Percentiles rank a stretch among this genome's conserved stretches.
These are phyloP conservation scores for Selenia dentaria DNA, from an alignment of 2,888 invertebrate genomes.

Conservation along the genomic window DNA sequence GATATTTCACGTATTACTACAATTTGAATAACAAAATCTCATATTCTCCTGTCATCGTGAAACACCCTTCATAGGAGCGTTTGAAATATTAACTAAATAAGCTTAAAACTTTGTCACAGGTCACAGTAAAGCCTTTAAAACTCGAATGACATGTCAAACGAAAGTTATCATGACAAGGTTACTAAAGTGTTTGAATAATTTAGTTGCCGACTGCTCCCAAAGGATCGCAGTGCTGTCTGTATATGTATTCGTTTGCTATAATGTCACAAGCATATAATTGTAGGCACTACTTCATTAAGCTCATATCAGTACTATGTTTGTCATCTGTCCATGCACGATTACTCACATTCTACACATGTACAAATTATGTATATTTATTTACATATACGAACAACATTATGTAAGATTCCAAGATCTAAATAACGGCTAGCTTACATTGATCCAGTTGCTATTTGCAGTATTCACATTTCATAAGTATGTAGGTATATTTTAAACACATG, in stretches of 20 bases:
- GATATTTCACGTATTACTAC: slow-evolving; percentile 10
- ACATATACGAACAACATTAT: slow-evolving; percentile 55
- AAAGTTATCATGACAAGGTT: slow-evolving; percentile 19
- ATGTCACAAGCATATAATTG: slow-evolving; percentile 82
- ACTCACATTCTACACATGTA: slow-evolving; percentile 75
- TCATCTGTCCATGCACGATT: slow-evolving; percentile 75
- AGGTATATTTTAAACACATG: too few species aligned
- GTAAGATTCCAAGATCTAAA: slow-evolving; percentile 43
- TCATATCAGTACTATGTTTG: slow-evolving; percentile 86
- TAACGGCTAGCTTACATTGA: slow-evolving; percentile 36
- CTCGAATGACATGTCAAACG: slow-evolving; percentile 4
- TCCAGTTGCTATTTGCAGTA: slow-evolving; percentile 9
- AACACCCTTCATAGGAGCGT: slow-evolving; percentile 11
- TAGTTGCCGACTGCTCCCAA: slow-evolving; percentile 10
- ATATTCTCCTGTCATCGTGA: slow-evolving; percentile 5
- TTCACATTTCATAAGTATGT: too few species aligned
- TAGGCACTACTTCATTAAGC: slow-evolving; percentile 88
- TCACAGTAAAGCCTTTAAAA: neutral
- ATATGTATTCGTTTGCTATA: slow-evolving; percentile 53
- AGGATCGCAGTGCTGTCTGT: slow-evolving; percentile 24
- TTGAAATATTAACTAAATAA: slow-evolving; percentile 12
- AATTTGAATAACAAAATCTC: slow-evolving; percentile 5
- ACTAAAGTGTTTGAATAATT: slow-evolving; percentile 17
- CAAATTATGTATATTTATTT: slow-evolving; percentile 70
- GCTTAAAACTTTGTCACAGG: slow-evolving; percentile 14